A percentile compares a stretch with the other conserved stretches of the same genome.
Evolutionary conservation across 1,140 invertebrate genomes (phyloP).

Genomic region (Harpegnathos saltator): DNA sequence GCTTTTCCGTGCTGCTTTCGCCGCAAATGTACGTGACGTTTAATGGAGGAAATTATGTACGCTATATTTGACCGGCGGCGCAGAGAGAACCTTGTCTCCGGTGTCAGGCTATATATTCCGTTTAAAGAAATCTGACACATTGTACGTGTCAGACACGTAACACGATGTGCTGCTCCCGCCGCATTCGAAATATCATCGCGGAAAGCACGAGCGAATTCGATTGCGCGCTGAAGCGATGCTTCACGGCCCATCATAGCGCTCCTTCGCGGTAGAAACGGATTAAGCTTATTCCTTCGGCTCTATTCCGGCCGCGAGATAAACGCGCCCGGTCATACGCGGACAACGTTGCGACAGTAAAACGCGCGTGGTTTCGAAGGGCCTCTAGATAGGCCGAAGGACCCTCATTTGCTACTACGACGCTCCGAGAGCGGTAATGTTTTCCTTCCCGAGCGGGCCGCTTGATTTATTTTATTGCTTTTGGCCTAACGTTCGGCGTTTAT

Average conservation of each 20-base stretch:
- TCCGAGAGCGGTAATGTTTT: conserved; percentile 76
- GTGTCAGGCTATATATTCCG: background rate
- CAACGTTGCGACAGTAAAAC: conserved; percentile 53
- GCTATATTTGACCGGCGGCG: background rate
- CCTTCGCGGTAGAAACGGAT: conserved; percentile 15
- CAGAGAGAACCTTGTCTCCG: background rate
- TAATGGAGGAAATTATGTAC: conserved; percentile 44
- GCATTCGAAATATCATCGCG: conserved; percentile 43
- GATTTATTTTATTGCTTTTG: conserved; percentile 79
- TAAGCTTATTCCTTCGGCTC: conserved; percentile 47
- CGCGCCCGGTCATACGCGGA: conserved; percentile 45
- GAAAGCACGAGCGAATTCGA: conserved; percentile 28
- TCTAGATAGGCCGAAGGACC: conserved; percentile 70
- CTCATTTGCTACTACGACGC: conserved; percentile 74
- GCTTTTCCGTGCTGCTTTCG: background rate
- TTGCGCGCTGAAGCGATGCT: conserved; percentile 21
- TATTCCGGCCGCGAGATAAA: conserved; percentile 49
- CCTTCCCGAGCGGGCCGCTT: conserved; percentile 72
- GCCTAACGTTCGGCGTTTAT: conserved; percentile 79
- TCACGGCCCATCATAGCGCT: conserved; percentile 34
- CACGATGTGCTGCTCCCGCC: conserved; percentile 22
- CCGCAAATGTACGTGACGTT: conserved; percentile 22
- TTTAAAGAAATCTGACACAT: conserved; percentile 49
- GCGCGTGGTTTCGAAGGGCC: conserved; percentile 54
- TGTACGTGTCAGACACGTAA: conserved; percentile 40